A percentile compares a stretch with the other conserved stretches of the same genome.
Conservation (phyloP, 2,113 vertebrate genomes). For the Brachypodius melanocephalos region DNA sequence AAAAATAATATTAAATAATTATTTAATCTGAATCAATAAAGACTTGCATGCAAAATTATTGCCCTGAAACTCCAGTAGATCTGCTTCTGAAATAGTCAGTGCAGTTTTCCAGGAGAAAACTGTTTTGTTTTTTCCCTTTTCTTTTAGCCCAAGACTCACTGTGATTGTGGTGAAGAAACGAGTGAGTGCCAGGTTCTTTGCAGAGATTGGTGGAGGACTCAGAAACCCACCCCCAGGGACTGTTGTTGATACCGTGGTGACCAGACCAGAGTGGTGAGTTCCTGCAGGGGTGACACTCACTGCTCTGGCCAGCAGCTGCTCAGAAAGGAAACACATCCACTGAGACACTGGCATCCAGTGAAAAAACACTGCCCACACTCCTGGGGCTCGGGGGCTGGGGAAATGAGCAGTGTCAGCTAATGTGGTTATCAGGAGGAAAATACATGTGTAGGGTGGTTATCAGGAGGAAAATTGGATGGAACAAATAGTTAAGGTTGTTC, state of each 20-base stretch:
- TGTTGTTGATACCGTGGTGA: constrained; percentile 86
- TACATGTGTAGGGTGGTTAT: background rate
- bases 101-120: background rate
- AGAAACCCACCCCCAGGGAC: constrained; percentile 92
- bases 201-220: constrained; percentile 67
- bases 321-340: accelerated
- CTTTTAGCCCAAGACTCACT: constrained; percentile 82
- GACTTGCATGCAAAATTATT: background rate
- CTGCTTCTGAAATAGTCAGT: background rate
- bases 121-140: background rate
- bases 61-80: background rate
- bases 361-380: accelerated
- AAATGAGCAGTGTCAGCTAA: background rate
- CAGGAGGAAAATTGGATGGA: background rate
- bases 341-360: too few relatives aligned
- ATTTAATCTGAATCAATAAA: background rate
- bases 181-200: constrained; percentile 84
- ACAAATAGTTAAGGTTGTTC: accelerated
- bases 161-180: constrained; percentile 96
- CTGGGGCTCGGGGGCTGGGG: background rate
- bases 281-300: accelerated
- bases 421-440: background rate
- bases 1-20: background rate
- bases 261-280: constrained; percentile 92
- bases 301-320: background rate